These are phyloP conservation scores for Prosapia bicincta DNA, from an alignment of 2,888 invertebrate species.

Conservation along the genomic window DNA sequence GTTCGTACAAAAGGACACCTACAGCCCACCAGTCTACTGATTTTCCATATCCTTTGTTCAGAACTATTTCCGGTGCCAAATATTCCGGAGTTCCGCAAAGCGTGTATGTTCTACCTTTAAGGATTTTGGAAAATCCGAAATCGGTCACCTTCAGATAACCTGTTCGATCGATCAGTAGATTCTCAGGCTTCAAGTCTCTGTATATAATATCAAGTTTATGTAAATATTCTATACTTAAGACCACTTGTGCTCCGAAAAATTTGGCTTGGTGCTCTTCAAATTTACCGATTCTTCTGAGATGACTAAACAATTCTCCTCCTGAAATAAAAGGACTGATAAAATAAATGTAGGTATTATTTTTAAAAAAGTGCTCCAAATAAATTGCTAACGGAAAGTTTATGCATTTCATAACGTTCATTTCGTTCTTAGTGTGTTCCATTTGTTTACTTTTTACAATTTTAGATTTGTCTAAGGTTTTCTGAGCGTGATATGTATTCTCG, in stretches of 20 bases:
- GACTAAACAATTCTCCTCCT: slow-evolving; percentile 87
- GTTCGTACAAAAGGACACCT: slow-evolving; percentile 83
- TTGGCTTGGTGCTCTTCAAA: slow-evolving; percentile 53
- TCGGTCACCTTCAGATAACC: slow-evolving; percentile 82
- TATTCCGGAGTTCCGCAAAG: slow-evolving; percentile 60
- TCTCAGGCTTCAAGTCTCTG: slow-evolving; percentile 90
- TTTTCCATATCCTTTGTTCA: slow-evolving; percentile 87
- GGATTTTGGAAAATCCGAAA: slow-evolving; percentile 87
- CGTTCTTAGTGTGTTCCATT: slow-evolving; percentile 60
- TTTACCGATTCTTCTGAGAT: slow-evolving; percentile 61
- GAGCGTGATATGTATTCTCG: slow-evolving; percentile 52
- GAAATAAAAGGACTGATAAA: slow-evolving; percentile 79
- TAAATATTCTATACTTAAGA: slow-evolving; percentile 86
- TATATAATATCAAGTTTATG: slow-evolving; percentile 85
- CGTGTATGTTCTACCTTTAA: slow-evolving; percentile 52
- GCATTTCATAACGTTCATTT: slow-evolving; percentile 84
- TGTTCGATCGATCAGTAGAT: slow-evolving; percentile 70
- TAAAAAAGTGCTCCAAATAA: slow-evolving; percentile 76
- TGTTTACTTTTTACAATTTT: slow-evolving; percentile 61
- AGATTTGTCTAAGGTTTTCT: slow-evolving; percentile 61
- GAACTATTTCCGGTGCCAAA: slow-evolving; percentile 62
- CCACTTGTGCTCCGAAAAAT: slow-evolving; percentile 91
- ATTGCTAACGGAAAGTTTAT: slow-evolving; percentile 87
- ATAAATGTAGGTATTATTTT: slow-evolving; percentile 81
- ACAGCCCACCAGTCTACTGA: slow-evolving; percentile 98